Conservation (phyloP, 2,113 vertebrate species). For the Leptobrachium leishanense region DNA sequence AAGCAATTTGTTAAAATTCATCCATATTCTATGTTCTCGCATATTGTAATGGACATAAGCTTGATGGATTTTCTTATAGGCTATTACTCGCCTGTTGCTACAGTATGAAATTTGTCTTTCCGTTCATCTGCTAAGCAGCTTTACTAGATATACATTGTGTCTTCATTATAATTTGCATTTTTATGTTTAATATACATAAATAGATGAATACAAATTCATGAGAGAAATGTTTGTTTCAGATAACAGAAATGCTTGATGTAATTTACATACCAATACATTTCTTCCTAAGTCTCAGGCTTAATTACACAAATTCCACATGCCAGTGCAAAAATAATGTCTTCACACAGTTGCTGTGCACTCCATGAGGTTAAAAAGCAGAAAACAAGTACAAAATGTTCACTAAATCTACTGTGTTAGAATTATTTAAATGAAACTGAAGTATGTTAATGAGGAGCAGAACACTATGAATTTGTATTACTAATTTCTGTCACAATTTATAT, state of each 20-base stretch:
- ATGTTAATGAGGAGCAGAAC: slow-evolving; percentile 22
- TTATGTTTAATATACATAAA: too few relatives aligned
- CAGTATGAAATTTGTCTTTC: too few relatives aligned
- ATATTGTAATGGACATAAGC: too few relatives aligned
- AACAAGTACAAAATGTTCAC: slow-evolving; percentile 10
- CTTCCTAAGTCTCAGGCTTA: slow-evolving; percentile 22
- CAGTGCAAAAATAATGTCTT: slow-evolving; percentile 19
- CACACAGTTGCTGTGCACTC: neutral
- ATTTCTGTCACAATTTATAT: too few relatives aligned
- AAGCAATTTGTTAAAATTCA: too few relatives aligned
- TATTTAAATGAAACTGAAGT: slow-evolving; percentile 22
- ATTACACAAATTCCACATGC: slow-evolving; percentile 39
- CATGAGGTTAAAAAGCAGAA: slow-evolving; percentile 38
- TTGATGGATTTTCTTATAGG: too few relatives aligned
- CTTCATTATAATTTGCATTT: too few relatives aligned
- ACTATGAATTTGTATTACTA: slow-evolving; percentile 21
- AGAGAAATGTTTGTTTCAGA: neutral
- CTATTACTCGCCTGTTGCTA: too few relatives aligned
- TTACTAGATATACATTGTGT: too few relatives aligned
- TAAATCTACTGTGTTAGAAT: slow-evolving; percentile 22
- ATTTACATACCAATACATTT: slow-evolving; percentile 25
- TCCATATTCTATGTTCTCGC: too few relatives aligned
- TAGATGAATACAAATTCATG: too few relatives aligned
- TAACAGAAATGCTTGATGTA: neutral
- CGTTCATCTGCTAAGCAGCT: too few relatives aligned